These are phyloP conservation scores for Tupaia tana DNA, from an alignment of 2,113 vertebrate genomes.

Conservation along the genomic window DNA sequence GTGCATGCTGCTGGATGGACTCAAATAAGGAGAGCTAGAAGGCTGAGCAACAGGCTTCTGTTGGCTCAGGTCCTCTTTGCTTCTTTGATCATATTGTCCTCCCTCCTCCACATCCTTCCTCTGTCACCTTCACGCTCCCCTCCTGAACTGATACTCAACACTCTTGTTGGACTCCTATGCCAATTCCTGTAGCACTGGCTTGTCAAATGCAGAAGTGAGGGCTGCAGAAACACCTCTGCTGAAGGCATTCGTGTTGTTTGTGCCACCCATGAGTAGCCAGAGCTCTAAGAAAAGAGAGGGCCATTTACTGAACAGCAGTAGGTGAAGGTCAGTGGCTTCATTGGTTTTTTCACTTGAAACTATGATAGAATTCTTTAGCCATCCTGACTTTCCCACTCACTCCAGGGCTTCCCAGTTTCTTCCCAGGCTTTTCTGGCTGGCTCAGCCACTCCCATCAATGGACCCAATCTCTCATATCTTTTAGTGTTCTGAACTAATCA, in stretches of 20 bases:
- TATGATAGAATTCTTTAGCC: background rate
- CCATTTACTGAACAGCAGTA: background rate
- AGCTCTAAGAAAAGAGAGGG: background rate
- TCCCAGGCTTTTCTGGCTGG: background rate
- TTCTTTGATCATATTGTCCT: background rate
- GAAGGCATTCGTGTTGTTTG: rapidly evolving
- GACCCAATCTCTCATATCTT: background rate
- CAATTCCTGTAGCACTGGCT: background rate
- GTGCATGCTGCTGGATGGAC: slow-evolving; percentile 58
- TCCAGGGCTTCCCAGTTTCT: background rate
- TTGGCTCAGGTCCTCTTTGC: background rate
- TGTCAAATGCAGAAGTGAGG: background rate
- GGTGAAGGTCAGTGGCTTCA: background rate
- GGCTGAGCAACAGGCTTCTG: slow-evolving; percentile 25
- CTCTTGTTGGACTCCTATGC: background rate
- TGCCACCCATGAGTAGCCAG: background rate
- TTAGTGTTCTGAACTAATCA: background rate
- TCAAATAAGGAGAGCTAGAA: slow-evolving; percentile 50
- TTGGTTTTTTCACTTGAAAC: background rate
- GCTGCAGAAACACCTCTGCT: background rate
- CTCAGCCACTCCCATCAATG: background rate
- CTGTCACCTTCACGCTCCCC: background rate
- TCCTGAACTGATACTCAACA: background rate
- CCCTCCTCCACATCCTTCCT: background rate
- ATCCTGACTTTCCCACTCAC: background rate